Evolutionary conservation across 2,888 invertebrate genomes (phyloP).

Genomic region (Chalcis sispes): DNA sequence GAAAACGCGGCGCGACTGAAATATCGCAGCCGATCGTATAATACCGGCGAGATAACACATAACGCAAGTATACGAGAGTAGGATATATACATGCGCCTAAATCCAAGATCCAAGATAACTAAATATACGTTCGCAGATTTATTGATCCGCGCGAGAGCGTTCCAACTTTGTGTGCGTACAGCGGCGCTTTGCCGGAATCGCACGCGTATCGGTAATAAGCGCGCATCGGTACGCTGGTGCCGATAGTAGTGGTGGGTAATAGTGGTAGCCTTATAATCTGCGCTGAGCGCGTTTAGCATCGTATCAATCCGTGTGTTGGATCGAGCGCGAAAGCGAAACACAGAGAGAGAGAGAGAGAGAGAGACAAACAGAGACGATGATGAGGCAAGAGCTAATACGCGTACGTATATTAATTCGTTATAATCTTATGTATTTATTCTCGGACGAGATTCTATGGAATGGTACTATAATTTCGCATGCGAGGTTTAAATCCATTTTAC

Average conservation of each 20-base stretch:
- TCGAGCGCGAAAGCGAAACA: slow-evolving; percentile 5
- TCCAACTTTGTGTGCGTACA: slow-evolving; percentile 55
- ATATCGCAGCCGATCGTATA: slow-evolving; percentile 69
- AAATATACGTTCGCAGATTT: slow-evolving; percentile 65
- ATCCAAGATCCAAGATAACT: slow-evolving; percentile 63
- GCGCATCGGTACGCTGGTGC: no score
- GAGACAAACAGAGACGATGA: not conserved
- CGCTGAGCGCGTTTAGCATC: slow-evolving; percentile 27
- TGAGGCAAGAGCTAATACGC: no score
- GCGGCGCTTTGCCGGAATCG: no score
- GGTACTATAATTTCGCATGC: slow-evolving; percentile 24
- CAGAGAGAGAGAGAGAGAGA: slow-evolving; percentile 22
- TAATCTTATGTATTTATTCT: slow-evolving; percentile 50
- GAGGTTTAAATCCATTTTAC: slow-evolving; percentile 14
- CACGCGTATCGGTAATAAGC: not conserved
- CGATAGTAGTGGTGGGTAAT: no score
- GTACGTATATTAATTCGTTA: slow-evolving; percentile 46
- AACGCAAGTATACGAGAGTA: slow-evolving; percentile 62
- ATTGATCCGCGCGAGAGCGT: slow-evolving; percentile 64
- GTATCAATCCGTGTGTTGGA: slow-evolving; percentile 51
- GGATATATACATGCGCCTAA: no score
- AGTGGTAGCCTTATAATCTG: slow-evolving; percentile 42
- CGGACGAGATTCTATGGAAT: slow-evolving; percentile 31
- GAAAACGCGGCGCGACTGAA: slow-evolving; percentile 60
- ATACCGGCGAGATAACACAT: slow-evolving; percentile 69